Conservation (phyloP, 2,888 invertebrate species). For the Camptogramma bilineatum region DNA sequence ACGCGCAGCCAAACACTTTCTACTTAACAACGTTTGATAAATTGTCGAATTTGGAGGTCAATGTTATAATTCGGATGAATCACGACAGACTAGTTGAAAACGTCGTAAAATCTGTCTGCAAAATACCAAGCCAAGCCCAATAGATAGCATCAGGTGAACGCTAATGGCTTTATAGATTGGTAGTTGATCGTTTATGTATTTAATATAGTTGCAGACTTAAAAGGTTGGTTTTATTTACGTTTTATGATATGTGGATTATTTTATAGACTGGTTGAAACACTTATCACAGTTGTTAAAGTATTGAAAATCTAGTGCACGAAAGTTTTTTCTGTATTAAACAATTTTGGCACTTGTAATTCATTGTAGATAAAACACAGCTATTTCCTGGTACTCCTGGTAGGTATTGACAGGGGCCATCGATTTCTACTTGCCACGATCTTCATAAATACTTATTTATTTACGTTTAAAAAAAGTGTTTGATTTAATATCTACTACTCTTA, state of each 20-base stretch:
- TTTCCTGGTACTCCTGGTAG: too few relatives aligned
- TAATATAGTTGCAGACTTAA: constrained; percentile 5
- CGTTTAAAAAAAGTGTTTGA: too few relatives aligned
- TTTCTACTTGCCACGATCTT: too few relatives aligned
- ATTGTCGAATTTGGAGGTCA: constrained; percentile 41
- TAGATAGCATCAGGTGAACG: constrained; percentile 17
- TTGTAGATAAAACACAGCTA: too few relatives aligned
- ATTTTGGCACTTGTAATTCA: too few relatives aligned
- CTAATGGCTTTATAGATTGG: constrained; percentile 16
- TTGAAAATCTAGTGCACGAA: too few relatives aligned
- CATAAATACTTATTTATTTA: too few relatives aligned
- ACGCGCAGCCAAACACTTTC: constrained; percentile 44
- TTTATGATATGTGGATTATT: neutral
- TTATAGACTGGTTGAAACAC: neutral
- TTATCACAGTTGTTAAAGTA: neutral
- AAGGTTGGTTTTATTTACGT: neutral
- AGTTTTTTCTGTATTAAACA: too few relatives aligned
- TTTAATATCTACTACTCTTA: too few relatives aligned
- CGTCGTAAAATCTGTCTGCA: constrained; percentile 28
- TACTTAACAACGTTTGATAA: constrained; percentile 33
- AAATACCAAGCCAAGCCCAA: constrained; percentile 13
- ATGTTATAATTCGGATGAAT: constrained; percentile 39
- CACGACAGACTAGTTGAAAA: constrained; percentile 30
- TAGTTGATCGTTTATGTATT: neutral
- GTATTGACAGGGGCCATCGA: too few relatives aligned